phyloP scores from a whole-genome alignment of 1,140 invertebrate genomes.

The Zaprionus inermis region DNA sequence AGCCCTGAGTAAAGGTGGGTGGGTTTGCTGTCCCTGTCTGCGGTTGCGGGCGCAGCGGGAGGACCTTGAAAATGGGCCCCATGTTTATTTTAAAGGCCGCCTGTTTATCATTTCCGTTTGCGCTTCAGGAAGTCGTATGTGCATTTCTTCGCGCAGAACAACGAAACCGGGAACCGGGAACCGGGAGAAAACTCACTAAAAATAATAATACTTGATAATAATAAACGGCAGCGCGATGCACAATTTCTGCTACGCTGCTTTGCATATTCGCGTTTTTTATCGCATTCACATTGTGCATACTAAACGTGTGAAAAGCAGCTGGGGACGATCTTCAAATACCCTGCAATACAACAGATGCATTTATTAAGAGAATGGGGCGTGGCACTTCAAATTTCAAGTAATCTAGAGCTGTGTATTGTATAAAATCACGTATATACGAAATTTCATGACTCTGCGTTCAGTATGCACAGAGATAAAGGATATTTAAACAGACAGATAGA shows the following conservation, averaged over 20 bases:
- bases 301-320: constrained; percentile 28
- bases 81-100: constrained; percentile 44
- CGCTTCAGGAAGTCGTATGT: constrained; percentile 62
- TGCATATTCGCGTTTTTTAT: constrained; percentile 35
- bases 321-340: neutral
- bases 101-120: constrained; percentile 73
- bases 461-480: neutral
- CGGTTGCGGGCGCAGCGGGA: neutral
- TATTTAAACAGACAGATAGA: neutral
- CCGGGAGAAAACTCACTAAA: constrained; percentile 1
- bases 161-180: constrained; percentile 12
- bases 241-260: constrained; percentile 11
- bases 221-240: constrained; percentile 24
- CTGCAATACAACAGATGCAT: neutral
- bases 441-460: neutral
- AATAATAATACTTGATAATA: constrained; percentile 13
- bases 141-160: too few species aligned
- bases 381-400: neutral
- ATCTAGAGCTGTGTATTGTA: neutral
- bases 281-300: constrained; percentile 58
- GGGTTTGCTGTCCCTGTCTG: neutral
- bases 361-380: neutral
- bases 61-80: constrained; percentile 54
- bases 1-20: constrained; percentile 10
- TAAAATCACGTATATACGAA: neutral